phyloP scores from a whole-genome alignment of 2,888 invertebrate species.

The Epinotia bilunana region DNA sequence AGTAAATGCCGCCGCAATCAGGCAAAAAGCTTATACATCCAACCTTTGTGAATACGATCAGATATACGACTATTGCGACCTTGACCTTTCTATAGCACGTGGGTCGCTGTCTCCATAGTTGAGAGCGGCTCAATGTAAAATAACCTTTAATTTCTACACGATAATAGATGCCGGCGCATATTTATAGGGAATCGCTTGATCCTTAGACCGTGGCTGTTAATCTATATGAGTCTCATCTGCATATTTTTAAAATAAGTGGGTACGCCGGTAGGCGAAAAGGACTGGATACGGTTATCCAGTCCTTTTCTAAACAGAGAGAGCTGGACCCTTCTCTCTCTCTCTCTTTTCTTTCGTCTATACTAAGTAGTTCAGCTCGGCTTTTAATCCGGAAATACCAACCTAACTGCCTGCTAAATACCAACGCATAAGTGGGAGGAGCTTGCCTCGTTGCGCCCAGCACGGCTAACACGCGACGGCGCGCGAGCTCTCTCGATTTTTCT shows the following conservation, averaged over 20 bases:
- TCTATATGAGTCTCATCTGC: background rate
- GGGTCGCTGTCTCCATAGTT: slow-evolving; percentile 14
- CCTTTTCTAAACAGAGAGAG: no score
- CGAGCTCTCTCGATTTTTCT: no score
- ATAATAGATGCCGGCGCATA: slow-evolving; percentile 13
- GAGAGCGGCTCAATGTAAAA: slow-evolving; percentile 10
- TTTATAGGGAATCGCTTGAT: slow-evolving; percentile 14
- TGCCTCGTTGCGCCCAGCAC: no score
- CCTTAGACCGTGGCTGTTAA: background rate
- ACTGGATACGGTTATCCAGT: no score
- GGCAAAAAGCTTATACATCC: slow-evolving; percentile 20
- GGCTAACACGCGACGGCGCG: no score
- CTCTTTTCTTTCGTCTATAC: no score
- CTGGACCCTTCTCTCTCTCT: no score
- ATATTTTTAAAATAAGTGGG: background rate
- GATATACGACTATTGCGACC: slow-evolving; percentile 24
- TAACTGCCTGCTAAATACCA: no score
- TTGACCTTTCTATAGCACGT: slow-evolving; percentile 26
- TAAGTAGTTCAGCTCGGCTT: no score
- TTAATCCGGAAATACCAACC: no score
- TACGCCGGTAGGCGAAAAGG: no score
- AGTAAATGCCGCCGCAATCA: slow-evolving; percentile 14
- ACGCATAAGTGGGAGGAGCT: no score
- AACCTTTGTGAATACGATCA: slow-evolving; percentile 35
- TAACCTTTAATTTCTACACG: slow-evolving; percentile 15